These are phyloP conservation scores for Centropus unirufus DNA, from an alignment of 2,113 vertebrate species.

Conservation along the genomic window DNA sequence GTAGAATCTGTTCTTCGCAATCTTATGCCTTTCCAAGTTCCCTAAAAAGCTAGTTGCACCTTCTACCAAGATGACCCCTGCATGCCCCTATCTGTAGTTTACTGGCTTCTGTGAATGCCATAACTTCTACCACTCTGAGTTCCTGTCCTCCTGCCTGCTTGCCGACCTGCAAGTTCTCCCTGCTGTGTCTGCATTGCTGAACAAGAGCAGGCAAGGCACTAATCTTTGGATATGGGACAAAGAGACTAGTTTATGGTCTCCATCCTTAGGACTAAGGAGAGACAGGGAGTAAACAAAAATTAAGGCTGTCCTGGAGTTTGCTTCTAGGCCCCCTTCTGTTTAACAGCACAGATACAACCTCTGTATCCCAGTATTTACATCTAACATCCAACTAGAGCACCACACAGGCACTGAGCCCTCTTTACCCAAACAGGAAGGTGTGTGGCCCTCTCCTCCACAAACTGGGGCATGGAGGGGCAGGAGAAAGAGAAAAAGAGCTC, in stretches of 20 bases:
- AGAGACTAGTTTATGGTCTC: background rate
- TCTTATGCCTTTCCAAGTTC: background rate
- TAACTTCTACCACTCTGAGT: background rate
- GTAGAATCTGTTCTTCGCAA: background rate
- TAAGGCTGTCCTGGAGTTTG: background rate
- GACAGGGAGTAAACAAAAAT: background rate
- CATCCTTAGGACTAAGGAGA: background rate
- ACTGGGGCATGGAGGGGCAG: background rate
- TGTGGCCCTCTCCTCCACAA: background rate
- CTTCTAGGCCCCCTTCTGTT: background rate
- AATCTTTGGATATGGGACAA: background rate
- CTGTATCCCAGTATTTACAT: background rate
- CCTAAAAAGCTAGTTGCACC: background rate
- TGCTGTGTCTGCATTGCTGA: background rate
- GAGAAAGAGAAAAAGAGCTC: background rate
- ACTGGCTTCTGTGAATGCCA: accelerated
- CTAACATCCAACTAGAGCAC: background rate
- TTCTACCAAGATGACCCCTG: background rate
- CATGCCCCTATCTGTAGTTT: accelerated
- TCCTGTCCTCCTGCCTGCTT: background rate
- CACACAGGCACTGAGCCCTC: background rate
- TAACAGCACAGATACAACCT: background rate
- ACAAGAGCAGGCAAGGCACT: background rate
- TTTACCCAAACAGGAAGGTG: background rate
- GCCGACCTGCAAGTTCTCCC: background rate